These are phyloP conservation scores for Enteromius anoplus DNA, from an alignment of 2,797 vertebrate species.

Conservation along the genomic window DNA sequence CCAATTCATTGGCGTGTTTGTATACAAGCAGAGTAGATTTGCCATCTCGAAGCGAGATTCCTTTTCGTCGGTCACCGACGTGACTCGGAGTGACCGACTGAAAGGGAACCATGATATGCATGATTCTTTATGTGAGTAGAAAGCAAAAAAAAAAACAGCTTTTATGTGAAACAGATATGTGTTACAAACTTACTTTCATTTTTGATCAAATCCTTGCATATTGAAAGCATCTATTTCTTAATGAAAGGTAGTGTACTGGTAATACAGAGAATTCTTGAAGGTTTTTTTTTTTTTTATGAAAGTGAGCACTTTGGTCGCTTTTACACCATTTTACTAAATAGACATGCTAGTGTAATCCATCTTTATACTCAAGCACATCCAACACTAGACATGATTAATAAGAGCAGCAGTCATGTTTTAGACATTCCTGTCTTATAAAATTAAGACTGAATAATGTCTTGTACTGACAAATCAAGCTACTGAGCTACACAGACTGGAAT, in stretches of 20 bases:
- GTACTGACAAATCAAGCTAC: not conserved
- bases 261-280: not conserved
- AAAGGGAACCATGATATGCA: not conserved
- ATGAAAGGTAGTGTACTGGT: not conserved
- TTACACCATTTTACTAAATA: not conserved
- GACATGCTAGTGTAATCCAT: not conserved
- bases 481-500: not conserved
- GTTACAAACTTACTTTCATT: not conserved
- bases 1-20: too few relatives aligned
- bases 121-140: not conserved
- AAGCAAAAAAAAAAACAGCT: not conserved
- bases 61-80: too few relatives aligned
- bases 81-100: too few relatives aligned
- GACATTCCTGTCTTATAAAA: not conserved
- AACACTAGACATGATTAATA: slow-evolving; percentile 6
- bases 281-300: not conserved
- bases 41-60: too few relatives aligned
- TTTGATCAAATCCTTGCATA: not conserved
- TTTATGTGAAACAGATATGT: not conserved
- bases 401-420: not conserved
- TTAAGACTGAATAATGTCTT: not conserved
- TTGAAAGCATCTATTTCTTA: not conserved
- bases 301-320: not conserved
- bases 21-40: too few relatives aligned
- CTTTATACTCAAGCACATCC: not conserved